Conservation (phyloP, 1,140 invertebrate species). For the Trachymyrmex cornetzi region DNA sequence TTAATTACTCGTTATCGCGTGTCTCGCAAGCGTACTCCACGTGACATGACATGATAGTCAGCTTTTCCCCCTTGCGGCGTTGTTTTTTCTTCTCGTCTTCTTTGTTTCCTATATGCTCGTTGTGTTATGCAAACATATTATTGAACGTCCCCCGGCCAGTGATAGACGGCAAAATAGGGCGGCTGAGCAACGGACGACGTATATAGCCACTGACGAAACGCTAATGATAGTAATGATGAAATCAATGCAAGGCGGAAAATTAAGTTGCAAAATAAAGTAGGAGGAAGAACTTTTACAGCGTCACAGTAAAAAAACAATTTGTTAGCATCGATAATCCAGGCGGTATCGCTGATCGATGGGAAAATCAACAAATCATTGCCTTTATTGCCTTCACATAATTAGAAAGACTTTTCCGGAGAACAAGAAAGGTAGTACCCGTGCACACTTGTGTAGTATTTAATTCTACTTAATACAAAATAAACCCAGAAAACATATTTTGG, state of each 20-base stretch:
- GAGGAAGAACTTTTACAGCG: not conserved
- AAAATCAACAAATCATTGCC: not conserved
- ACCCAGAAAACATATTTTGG: too few relatives aligned
- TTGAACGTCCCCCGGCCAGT: slow-evolving; percentile 43
- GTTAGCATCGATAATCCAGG: not conserved
- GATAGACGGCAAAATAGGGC: slow-evolving; percentile 47
- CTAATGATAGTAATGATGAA: not conserved
- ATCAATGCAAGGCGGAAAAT: not conserved
- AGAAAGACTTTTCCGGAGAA: not conserved
- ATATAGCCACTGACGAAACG: not conserved
- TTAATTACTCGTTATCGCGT: slow-evolving; percentile 67
- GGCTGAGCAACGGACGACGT: not conserved
- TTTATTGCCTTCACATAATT: not conserved
- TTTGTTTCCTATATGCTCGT: slow-evolving; percentile 34
- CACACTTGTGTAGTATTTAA: not conserved
- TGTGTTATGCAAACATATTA: slow-evolving; percentile 66
- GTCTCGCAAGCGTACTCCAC: slow-evolving; percentile 7
- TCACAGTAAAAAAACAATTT: not conserved
- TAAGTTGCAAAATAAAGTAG: not conserved
- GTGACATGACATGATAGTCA: slow-evolving; percentile 39
- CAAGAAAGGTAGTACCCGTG: not conserved
- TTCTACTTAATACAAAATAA: not conserved
- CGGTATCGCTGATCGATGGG: not conserved
- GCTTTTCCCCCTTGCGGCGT: not conserved
- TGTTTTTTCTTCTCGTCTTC: slow-evolving; percentile 22